Base-by-base conservation (phyloP, 2,888 invertebrate species). In the Latrodectus elegans region DNA sequence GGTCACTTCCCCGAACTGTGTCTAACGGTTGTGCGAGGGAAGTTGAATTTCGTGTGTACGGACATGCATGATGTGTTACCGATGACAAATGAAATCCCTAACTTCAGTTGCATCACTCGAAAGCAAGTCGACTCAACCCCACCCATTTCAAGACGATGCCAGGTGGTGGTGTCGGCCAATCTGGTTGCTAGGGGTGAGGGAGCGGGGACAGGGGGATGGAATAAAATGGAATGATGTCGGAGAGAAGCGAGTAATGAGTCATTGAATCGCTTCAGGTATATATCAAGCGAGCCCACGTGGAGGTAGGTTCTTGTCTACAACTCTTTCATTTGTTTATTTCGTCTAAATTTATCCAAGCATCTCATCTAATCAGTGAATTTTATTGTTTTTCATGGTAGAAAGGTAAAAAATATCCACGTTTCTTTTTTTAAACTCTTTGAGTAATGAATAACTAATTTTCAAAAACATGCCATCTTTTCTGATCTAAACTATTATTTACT, bases 61-160 rank as follows among this genome's bases (percentile, higher is more conserved):
- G 38, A 38, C 38, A 38, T 38, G 38, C 38, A 38, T 38, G 38
- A 38, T 38, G 60, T 60, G 60, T 12, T 60, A 10, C 60, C 12
- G 38, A 38, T 38, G 38, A 38, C 60, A 11, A 60, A n/a, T 55
- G 55, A 15, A 60, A 60, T n/a, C 6, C n/a, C n/a, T 60, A 60
- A 60, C 12, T 60, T 12, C n/a, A 15, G 60, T 73, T 73, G 73
- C 73, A 73, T 73, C 73, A 73, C 17, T 17, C 55, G 10, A 11
- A 53, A 53, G 17, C 38, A 70, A 70, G 10, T 67, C 60, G n/a
- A 60, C 14, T n/a, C 70, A 70, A 38, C 70, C 70, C 14, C 12
- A 73, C n/a, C 55, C 72, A 38, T 15, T 60, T 60, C 12, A 60
- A 60, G 12, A 60, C 60, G 60, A 38, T n/a, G 60, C 60, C 60